phyloP scores from a whole-genome alignment of 2,113 vertebrate genomes.

The Macquaria australasica region DNA sequence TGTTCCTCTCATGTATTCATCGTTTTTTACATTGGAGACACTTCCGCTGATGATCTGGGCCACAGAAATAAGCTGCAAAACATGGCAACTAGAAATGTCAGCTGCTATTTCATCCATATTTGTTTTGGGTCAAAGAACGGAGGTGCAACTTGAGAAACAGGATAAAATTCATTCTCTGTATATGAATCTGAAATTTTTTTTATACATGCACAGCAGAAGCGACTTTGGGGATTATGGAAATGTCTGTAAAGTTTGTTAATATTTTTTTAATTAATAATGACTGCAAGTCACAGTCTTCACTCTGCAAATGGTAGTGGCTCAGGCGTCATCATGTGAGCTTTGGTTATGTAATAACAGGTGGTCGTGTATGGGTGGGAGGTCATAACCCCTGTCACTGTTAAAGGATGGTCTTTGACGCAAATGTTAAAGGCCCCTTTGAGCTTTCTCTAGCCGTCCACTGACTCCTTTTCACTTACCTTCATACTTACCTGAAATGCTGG shows the following conservation, averaged over 20 bases:
- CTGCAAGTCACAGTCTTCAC: background rate
- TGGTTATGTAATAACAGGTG: background rate
- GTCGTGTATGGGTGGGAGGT: background rate
- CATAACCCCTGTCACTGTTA: background rate
- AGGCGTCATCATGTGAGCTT: background rate
- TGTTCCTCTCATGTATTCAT: constrained; percentile 14
- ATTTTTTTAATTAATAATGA: too few relatives aligned
- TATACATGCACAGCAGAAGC: constrained; percentile 6
- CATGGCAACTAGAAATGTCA: constrained; percentile 2
- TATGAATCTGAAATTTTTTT: constrained; percentile 12
- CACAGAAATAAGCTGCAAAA: constrained; percentile 33
- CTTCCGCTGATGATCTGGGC: constrained; percentile 38
- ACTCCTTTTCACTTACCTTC: background rate
- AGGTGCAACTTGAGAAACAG: background rate
- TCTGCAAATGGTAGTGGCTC: background rate
- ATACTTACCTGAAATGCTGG: background rate
- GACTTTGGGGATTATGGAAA: background rate
- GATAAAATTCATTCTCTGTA: background rate
- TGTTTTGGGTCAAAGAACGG: constrained; percentile 12
- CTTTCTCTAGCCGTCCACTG: background rate
- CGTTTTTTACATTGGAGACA: constrained; percentile 20
- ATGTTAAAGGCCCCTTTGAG: background rate
- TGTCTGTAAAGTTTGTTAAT: too few relatives aligned
- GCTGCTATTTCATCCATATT: constrained; percentile 11
- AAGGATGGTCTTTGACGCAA: background rate